phyloP scores from a whole-genome alignment of 2,888 invertebrate genomes.

The Drosophila paranaensis region DNA sequence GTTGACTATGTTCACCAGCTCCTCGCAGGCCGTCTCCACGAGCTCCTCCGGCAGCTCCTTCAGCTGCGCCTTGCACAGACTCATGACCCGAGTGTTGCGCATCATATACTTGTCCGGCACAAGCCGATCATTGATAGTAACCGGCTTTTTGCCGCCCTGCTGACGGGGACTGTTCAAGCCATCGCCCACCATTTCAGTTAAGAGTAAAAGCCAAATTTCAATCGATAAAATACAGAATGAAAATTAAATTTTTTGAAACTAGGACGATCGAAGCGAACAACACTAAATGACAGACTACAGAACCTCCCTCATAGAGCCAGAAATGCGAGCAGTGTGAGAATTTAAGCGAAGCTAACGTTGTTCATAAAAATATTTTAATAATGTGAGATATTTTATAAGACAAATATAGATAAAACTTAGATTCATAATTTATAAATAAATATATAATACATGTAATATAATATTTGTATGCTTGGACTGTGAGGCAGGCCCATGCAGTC shows the following conservation, averaged over 20 bases:
- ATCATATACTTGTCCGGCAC: constrained; percentile 64
- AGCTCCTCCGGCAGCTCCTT: constrained; percentile 44
- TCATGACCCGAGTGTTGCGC: constrained; percentile 51
- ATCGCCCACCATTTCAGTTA: constrained; percentile 52
- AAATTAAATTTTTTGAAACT: background rate
- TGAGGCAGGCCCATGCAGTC: too few relatives aligned
- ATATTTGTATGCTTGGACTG: too few relatives aligned
- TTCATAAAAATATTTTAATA: too few relatives aligned
- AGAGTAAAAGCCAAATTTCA: background rate
- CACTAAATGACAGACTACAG: constrained; percentile 12
- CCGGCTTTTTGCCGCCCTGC: constrained; percentile 42
- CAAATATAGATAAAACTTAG: too few relatives aligned
- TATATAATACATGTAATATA: too few relatives aligned
- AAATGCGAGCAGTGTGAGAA: background rate
- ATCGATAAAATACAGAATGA: background rate
- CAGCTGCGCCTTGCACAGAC: constrained; percentile 21
- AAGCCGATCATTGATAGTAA: background rate
- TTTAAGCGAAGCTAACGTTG: background rate
- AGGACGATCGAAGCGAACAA: background rate
- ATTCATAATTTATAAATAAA: too few relatives aligned
- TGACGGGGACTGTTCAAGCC: constrained; percentile 62
- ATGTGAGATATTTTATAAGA: background rate
- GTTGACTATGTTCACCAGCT: constrained; percentile 54
- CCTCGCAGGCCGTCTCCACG: constrained; percentile 46
- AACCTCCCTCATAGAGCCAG: background rate